Evolutionary conservation across 2,797 vertebrate species (phyloP).

Genomic region (Cyprinella venusta): DNA sequence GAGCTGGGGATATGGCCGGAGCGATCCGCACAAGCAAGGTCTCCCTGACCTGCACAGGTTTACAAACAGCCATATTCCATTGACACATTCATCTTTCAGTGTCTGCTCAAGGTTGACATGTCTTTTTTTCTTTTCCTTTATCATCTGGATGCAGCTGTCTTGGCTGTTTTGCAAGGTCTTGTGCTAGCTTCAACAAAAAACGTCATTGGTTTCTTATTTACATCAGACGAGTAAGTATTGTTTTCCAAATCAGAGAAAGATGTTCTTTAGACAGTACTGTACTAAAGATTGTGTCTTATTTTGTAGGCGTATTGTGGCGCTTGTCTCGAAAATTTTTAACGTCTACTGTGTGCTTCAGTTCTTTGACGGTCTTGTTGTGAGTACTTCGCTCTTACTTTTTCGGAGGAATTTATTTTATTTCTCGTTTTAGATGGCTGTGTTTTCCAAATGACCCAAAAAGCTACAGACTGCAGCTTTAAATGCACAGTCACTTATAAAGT

Average conservation of each 20-base stretch:
- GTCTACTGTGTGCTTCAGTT: slow-evolving; percentile 82
- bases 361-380: slow-evolving; percentile 84
- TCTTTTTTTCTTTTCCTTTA: not conserved
- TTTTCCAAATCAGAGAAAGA: not conserved
- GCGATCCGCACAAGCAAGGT: slow-evolving; percentile 80
- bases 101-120: not conserved
- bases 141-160: slow-evolving; percentile 58
- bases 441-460: not conserved
- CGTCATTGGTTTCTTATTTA: slow-evolving; percentile 84
- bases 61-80: slow-evolving; percentile 48
- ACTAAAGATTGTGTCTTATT: slow-evolving; percentile 1
- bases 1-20: slow-evolving; percentile 81
- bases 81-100: not conserved
- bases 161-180: slow-evolving; percentile 71
- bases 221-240: slow-evolving; percentile 80
- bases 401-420: not conserved
- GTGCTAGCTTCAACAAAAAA: slow-evolving; percentile 71
- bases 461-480: not conserved
- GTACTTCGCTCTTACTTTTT: slow-evolving; percentile 40
- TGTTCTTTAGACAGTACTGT: not conserved
- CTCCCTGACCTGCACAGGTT: slow-evolving; percentile 80
- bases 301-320: slow-evolving; percentile 80
- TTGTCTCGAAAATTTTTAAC: slow-evolving; percentile 80
- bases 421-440: not conserved
- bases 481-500: not conserved